Conservation (phyloP, 2,888 invertebrate species). For the Chrysotoxum bicinctum region DNA sequence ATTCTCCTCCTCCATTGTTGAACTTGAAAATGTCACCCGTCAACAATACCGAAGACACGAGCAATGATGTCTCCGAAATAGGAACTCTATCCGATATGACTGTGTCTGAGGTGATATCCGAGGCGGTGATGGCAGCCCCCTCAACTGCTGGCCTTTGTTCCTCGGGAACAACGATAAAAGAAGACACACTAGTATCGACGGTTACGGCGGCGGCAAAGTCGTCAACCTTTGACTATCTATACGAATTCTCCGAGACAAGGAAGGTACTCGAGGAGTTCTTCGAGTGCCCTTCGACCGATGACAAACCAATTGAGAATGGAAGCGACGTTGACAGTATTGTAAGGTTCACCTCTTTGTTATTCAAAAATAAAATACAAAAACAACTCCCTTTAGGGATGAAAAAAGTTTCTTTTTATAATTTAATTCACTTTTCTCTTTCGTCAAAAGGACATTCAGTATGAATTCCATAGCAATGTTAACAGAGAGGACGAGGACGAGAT, state of each 20-base stretch:
- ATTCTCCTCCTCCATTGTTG: slow-evolving; percentile 76
- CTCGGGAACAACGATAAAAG: slow-evolving; percentile 61
- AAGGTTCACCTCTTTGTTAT: slow-evolving; percentile 73
- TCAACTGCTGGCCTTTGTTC: slow-evolving; percentile 62
- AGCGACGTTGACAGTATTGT: slow-evolving; percentile 82
- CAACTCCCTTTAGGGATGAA: slow-evolving; percentile 35
- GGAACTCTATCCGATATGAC: slow-evolving; percentile 81
- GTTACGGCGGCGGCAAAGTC: slow-evolving; percentile 78
- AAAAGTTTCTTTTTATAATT: not conserved
- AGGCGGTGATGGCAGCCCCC: slow-evolving; percentile 52
- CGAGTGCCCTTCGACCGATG: slow-evolving; percentile 88
- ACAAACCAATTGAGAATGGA: slow-evolving; percentile 83
- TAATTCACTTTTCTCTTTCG: slow-evolving; percentile 14
- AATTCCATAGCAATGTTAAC: slow-evolving; percentile 81
- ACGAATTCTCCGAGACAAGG: slow-evolving; percentile 95
- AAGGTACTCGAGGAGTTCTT: slow-evolving; percentile 96
- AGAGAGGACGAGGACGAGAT: slow-evolving; percentile 76
- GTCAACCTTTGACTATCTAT: slow-evolving; percentile 92
- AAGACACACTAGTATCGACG: slow-evolving; percentile 49
- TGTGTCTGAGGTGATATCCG: slow-evolving; percentile 78
- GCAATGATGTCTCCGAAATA: slow-evolving; percentile 82
- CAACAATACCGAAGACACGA: slow-evolving; percentile 81
- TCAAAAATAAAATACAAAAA: not conserved
- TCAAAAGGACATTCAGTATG: slow-evolving; percentile 83
- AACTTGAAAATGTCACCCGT: slow-evolving; percentile 76